These are phyloP conservation scores for Stegophylla sp. DNA, from an alignment of 2,888 invertebrate genomes.

Conservation along the genomic window DNA sequence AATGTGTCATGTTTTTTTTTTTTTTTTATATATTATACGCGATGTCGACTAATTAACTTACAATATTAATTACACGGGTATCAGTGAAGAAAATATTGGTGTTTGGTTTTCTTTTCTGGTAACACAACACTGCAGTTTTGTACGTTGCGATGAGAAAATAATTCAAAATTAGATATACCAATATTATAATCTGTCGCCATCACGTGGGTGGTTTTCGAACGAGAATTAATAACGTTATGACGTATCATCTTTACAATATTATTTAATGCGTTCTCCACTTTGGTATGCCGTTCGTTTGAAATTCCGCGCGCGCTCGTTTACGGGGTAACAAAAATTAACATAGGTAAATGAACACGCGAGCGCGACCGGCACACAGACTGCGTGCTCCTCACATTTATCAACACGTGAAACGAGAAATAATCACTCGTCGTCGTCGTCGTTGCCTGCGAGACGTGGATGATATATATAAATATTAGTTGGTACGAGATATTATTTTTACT, in stretches of 20 bases:
- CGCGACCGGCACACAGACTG: too few relatives aligned
- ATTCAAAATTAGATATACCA: too few relatives aligned
- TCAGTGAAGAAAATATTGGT: too few relatives aligned
- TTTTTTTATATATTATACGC: too few relatives aligned
- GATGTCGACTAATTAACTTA: too few relatives aligned
- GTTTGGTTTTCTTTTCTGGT: too few relatives aligned
- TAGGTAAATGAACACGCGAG: constrained; percentile 48
- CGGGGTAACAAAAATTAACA: constrained; percentile 53
- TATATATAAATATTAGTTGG: neutral
- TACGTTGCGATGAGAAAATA: too few relatives aligned
- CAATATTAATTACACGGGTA: too few relatives aligned
- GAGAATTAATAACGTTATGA: constrained; percentile 6
- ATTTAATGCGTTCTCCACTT: too few relatives aligned
- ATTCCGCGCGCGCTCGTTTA: constrained; percentile 38
- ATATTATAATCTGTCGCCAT: constrained; percentile 17
- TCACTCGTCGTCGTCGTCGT: constrained; percentile 20
- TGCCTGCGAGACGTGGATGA: neutral
- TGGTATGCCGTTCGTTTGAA: constrained; percentile 19
- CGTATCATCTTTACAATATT: constrained; percentile 8
- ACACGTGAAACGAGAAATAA: neutral
- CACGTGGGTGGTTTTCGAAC: constrained; percentile 10
- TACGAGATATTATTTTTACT: neutral
- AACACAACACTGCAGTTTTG: too few relatives aligned
- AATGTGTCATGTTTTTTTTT: too few relatives aligned
- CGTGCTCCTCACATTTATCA: constrained; percentile 46